These are phyloP conservation scores for Charina bottae DNA, from an alignment of 2,113 vertebrate genomes.

Conservation along the genomic window DNA sequence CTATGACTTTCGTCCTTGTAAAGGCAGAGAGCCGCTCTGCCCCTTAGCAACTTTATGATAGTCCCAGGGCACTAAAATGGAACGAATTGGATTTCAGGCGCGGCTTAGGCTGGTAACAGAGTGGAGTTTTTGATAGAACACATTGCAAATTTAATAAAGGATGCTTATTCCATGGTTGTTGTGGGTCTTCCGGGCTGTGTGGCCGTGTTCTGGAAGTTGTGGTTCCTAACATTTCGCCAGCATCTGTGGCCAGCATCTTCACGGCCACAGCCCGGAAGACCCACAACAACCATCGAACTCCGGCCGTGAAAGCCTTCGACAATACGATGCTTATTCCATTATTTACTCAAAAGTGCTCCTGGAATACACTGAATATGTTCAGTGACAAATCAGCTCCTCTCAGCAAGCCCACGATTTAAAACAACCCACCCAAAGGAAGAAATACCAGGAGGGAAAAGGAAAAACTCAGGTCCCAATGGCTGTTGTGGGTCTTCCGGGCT, in stretches of 20 bases:
- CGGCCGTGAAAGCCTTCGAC: no score
- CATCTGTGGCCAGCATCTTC: no score
- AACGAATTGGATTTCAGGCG: background rate
- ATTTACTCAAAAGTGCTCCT: background rate
- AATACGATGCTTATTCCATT: background rate
- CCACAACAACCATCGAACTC: no score
- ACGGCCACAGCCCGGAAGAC: no score
- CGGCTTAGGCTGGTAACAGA: background rate
- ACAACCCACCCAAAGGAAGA: no score
- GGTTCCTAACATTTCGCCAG: no score
- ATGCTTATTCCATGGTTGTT: background rate
- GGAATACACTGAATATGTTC: background rate
- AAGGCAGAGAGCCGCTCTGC: background rate
- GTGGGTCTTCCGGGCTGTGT: no score
- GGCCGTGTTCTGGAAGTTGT: no score
- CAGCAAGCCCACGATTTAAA: background rate
- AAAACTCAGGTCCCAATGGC: no score
- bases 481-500: no score
- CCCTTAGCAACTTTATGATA: background rate
- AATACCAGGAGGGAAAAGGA: background rate
- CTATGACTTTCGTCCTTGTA: background rate
- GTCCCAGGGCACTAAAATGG: background rate
- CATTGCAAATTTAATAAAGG: background rate
- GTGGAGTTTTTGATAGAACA: background rate
- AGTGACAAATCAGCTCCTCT: background rate